Evolutionary conservation across 2,888 invertebrate genomes (phyloP), one percentile per base, ranked within the genome.

Genomic region (Lasioglossum malachurum): DNA sequence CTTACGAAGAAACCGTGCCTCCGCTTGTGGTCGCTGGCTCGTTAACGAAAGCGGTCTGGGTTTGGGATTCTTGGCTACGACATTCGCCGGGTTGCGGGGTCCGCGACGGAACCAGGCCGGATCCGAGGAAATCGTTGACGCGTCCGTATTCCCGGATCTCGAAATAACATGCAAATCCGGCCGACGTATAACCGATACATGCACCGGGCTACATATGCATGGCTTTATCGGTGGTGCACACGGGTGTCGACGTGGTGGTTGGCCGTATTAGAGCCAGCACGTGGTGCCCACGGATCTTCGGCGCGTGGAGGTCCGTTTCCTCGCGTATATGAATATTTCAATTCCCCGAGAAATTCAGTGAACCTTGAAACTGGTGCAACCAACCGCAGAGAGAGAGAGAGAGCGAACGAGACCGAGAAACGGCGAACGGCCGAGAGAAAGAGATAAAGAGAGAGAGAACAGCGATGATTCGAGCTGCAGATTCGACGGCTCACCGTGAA

Each of bases 161-260:
- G 93, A 93, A 94, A 94, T 94, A 94, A 94, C 93, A 94, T 94
- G 94, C 92, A 94, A 94, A 94, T 94, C 92, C 91, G 88, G 84
- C 86, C 82, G 69, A 80, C 82, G 82, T 87, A 75, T 80, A 79
- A 75, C 76, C 85, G 27, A 38, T 35, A 76, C 75, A 83, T 64
- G 80, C 71, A 46, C 67, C 31, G 53, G 49, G 84, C 74, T 87
- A 81, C 89, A 87, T 89, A 89, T 89, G 89, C 89, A 89, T 80
- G 78, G 75, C 60, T 79, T 74, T 71, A 85, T 83, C 64, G 44
- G 72, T 0, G 35, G 57, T 27, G 49, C 78, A 71, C 64, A 41
- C 81, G 31, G 75, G 78, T 82, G 75, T 64, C 53, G 71, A 69
- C 46, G 69, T 27, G 71, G 38, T 67, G 78, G 76, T 72, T 31